These are phyloP conservation scores for Gymnobelideus leadbeateri DNA, from an alignment of 2,113 vertebrate species.

Conservation along the genomic window DNA sequence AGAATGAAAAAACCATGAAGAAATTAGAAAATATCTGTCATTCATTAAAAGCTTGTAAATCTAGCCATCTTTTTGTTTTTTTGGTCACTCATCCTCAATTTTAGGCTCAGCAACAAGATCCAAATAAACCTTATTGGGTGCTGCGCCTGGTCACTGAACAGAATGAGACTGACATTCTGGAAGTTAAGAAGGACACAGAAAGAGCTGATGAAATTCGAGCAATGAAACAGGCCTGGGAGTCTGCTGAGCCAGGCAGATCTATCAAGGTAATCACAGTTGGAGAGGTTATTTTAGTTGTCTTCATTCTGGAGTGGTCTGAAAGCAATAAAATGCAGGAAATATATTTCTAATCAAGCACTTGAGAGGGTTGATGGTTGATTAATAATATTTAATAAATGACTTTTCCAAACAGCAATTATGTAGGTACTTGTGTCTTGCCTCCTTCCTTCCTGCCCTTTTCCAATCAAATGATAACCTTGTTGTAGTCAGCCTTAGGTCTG, in stretches of 20 bases:
- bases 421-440: not conserved
- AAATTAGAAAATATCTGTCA: not conserved
- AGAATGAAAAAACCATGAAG: not conserved
- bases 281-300: not conserved
- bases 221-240: constrained; percentile 93
- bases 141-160: constrained; percentile 89
- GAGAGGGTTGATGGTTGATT: not conserved
- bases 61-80: not conserved
- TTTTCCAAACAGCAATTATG: not conserved
- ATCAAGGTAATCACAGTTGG: constrained; percentile 86
- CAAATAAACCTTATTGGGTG: constrained; percentile 86
- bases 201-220: constrained; percentile 90
- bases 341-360: not conserved
- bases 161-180: constrained; percentile 81
- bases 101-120: constrained; percentile 80
- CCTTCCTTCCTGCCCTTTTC: not conserved
- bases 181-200: constrained; percentile 90
- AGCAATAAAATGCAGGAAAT: not conserved
- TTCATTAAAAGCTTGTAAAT: not conserved
- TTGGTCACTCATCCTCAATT: not conserved
- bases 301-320: not conserved
- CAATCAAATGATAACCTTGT: not conserved
- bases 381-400: not conserved
- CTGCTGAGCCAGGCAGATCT: constrained; percentile 88
- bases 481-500: not conserved